A percentile compares a stretch with the other conserved stretches of the same genome.
Evolutionary conservation across 2,888 invertebrate species (phyloP).

Genomic region (Meghimatium bilineatum): DNA sequence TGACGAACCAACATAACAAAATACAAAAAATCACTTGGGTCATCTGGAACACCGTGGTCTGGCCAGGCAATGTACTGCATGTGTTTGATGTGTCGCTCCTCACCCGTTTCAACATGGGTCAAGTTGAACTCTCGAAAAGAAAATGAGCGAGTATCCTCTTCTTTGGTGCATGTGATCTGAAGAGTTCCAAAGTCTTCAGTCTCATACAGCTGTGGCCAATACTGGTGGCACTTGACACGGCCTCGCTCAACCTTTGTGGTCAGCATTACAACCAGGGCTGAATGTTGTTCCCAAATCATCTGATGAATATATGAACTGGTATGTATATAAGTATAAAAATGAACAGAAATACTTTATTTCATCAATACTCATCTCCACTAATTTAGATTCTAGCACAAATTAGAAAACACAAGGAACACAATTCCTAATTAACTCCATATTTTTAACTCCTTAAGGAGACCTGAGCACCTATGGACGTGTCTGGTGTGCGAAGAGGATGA

Average conservation of each 20-base stretch:
- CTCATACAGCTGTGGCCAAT: conserved; percentile 94
- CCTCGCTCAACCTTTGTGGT: conserved; percentile 96
- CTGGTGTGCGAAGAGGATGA: too few species aligned
- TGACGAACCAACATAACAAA: conserved; percentile 89
- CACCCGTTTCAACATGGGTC: conserved; percentile 84
- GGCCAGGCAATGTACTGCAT: conserved; percentile 96
- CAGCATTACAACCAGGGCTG: conserved; percentile 95
- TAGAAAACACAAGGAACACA: too few species aligned
- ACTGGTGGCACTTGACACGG: conserved; percentile 95
- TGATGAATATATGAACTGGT: conserved; percentile 82
- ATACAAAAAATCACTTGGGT: conserved; percentile 91
- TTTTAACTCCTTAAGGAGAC: too few species aligned
- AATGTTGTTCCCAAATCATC: conserved; percentile 96
- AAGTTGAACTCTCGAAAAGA: conserved; percentile 92
- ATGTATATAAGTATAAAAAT: conserved; percentile 76
- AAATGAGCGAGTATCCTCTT: conserved; percentile 89
- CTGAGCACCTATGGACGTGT: too few species aligned
- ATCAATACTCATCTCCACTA: too few species aligned
- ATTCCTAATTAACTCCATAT: too few species aligned
- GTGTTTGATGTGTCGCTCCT: conserved; percentile 91
- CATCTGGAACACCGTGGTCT: conserved; percentile 98
- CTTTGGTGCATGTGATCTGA: conserved; percentile 86
- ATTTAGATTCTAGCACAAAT: too few species aligned
- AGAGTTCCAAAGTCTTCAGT: conserved; percentile 79
- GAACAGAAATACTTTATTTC: too few species aligned